Conservation (phyloP, 37 sponge, comb jelly and placozoan genomes). For the Agelas oroides region DNA sequence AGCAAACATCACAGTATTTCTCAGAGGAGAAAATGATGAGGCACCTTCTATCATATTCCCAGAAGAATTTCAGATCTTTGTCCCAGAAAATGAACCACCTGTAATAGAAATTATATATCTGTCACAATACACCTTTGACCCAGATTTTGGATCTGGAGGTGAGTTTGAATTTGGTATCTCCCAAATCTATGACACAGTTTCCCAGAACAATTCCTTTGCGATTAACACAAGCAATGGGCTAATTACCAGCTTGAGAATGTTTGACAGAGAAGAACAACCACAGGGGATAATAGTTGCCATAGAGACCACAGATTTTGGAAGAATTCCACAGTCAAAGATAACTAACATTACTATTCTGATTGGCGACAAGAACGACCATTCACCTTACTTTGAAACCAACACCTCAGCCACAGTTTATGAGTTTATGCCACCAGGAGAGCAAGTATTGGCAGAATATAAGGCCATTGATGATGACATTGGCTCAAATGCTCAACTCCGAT, state of each 20-base stretch:
- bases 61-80: background rate
- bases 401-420: conserved; percentile 47
- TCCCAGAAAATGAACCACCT: conserved; percentile 63
- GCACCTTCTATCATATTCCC: conserved; percentile 71
- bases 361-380: conserved; percentile 66
- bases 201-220: conserved; percentile 33
- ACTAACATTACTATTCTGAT: conserved; percentile 70
- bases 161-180: conserved; percentile 48
- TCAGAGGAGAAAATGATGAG: conserved; percentile 62
- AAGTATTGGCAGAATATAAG: conserved; percentile 28
- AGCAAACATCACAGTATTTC: conserved; percentile 66
- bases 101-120: conserved; percentile 38
- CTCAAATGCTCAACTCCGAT: conserved; percentile 61
- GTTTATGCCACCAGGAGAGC: conserved; percentile 33
- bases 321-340: conserved; percentile 9
- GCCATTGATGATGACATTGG: conserved; percentile 77
- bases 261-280: conserved; percentile 65
- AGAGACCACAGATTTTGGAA: conserved; percentile 57
- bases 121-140: conserved; percentile 55
- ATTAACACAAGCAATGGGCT: conserved; percentile 40
- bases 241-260: conserved; percentile 34
- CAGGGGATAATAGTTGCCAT: conserved; percentile 43
- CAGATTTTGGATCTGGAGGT: conserved; percentile 65
- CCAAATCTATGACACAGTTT: conserved; percentile 28
- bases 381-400: conserved; percentile 71